Evolutionary conservation across 2,113 vertebrate species (phyloP).

Genomic region (Melanotaenia duboulayi): DNA sequence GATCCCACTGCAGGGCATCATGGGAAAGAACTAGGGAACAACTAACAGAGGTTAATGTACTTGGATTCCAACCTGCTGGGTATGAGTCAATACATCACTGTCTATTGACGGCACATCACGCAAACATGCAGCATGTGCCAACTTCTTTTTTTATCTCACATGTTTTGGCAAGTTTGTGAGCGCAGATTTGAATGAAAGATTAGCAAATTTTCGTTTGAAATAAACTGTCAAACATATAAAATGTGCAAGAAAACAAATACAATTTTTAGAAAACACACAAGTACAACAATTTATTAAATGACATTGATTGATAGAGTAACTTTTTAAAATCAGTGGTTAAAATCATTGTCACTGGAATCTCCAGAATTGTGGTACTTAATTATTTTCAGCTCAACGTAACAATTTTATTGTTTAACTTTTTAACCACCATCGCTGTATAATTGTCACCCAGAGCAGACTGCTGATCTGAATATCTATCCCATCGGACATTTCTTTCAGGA

Average conservation of each 20-base stretch:
- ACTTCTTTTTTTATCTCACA: constrained; percentile 4
- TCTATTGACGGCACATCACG: constrained; percentile 27
- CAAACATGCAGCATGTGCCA: constrained; percentile 1
- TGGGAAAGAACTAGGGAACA: constrained; percentile 45
- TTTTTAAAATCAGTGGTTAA: neutral
- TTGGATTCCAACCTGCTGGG: constrained; percentile 40
- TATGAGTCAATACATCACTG: constrained; percentile 30
- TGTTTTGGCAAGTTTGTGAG: neutral
- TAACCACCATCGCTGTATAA: neutral
- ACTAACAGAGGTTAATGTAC: constrained; percentile 53
- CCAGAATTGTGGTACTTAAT: neutral
- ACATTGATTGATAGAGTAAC: neutral
- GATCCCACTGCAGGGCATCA: constrained; percentile 47
- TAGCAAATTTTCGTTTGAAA: too few species aligned
- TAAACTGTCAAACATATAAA: too few species aligned
- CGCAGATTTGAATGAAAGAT: too few species aligned
- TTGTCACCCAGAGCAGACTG: neutral
- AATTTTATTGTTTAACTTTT: neutral
- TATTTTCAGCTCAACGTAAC: neutral
- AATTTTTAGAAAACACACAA: too few species aligned
- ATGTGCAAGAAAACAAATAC: neutral
- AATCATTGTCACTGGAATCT: neutral
- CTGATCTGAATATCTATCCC: neutral
- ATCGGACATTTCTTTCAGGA: neutral
- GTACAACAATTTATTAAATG: neutral